Evolutionary conservation across 2,113 vertebrate species (phyloP), one percentile per base, ranked within the genome.

Genomic region (Ariopsis seemanni): DNA sequence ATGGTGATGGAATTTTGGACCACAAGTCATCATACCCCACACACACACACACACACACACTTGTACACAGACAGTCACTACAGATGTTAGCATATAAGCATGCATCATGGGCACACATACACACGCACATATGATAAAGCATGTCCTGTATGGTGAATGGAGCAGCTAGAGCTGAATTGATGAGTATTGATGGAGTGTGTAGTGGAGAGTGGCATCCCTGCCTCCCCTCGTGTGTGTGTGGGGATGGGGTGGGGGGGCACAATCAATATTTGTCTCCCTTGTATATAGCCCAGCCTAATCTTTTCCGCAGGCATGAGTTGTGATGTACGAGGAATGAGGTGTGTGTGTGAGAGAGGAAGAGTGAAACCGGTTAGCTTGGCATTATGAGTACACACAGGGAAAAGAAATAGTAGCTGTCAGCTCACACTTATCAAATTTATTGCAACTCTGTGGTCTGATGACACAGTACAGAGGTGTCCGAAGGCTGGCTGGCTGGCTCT

Each of bases 111-210:
- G 52, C 25, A 57, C 22, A 42, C 42, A 30, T 30, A 30, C 25
- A 57, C 22, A 18, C 42, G 58, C 22, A 62, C 17, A 63, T 69
- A 18, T 77, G 10, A 65, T 34, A 55, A 85, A 60, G 60, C 52
- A 60, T 17, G 4, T 50, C 17, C 18, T 50, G 63, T 83, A 69
- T 62, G 30, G 2, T 58, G 63, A 81, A 82, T 69, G 74, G 72
- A 84, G 87, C 86, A 86, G 88, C 55, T 90, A 57, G 84, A 90
- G 84, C 89, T 88, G 89, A 90, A 88, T 84, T 88, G 84, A 90
- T 88, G 48, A 65, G 84, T 84, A 90, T 88, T 81, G 89, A 90
- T 88, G 52, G 52, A 7, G 69, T 85, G 60, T 89, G 72, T 65
- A 15, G 25, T 25, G 5, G 11, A 55, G 52, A n/a, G 22, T 12